Conservation (phyloP, 2,113 vertebrate genomes). For the Raja brachyura region DNA sequence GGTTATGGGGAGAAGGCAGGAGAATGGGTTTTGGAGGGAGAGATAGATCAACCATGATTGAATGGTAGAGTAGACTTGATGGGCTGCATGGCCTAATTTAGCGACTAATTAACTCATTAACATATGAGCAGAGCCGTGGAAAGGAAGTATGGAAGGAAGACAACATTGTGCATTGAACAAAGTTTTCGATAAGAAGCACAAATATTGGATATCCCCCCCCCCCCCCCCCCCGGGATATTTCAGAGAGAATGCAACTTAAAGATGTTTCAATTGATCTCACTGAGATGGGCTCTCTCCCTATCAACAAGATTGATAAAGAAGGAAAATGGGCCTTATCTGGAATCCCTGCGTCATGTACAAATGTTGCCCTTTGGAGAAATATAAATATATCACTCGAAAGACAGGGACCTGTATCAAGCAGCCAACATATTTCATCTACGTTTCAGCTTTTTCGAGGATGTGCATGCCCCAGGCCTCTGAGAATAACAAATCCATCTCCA, state of each 20-base stretch:
- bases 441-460: neutral
- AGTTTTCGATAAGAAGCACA: neutral
- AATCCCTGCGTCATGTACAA: neutral
- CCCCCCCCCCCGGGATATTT: too few species aligned
- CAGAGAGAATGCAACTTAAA: neutral
- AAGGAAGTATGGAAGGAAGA: neutral
- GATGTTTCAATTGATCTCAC: neutral
- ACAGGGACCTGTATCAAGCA: neutral
- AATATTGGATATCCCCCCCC: too few species aligned
- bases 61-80: too few species aligned
- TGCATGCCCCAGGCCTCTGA: neutral
- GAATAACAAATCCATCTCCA: neutral
- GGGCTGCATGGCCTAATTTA: too few species aligned
- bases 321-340: neutral
- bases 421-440: neutral
- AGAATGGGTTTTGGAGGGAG: too few species aligned
- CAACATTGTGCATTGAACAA: neutral
- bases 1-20: too few species aligned
- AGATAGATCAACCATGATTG: too few species aligned
- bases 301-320: neutral
- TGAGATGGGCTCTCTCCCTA: neutral
- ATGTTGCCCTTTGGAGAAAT: neutral
- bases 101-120: too few species aligned
- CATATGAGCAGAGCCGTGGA: too few species aligned
- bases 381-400: neutral